A percentile compares a stretch with the other conserved stretches of the same genome.
Conservation (phyloP, 2,113 vertebrate species). For the Crotalus viridis region DNA sequence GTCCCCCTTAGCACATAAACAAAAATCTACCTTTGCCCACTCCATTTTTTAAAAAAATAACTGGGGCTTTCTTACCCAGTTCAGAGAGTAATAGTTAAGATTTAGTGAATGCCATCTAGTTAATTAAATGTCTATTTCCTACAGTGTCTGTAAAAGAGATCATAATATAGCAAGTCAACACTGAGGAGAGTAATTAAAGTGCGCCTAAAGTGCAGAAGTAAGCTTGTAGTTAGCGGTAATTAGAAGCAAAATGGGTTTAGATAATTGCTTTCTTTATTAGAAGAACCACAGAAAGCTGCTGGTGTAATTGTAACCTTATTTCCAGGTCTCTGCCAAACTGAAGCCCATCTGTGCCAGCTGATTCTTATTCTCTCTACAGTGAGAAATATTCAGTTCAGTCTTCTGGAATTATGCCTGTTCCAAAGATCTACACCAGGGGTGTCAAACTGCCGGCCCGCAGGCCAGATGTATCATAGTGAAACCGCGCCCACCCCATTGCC, state of each 20-base stretch:
- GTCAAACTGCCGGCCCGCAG: neutral
- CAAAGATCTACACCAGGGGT: neutral
- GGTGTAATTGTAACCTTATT: conserved; percentile 61
- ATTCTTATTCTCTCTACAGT: neutral
- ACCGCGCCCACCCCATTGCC: no score
- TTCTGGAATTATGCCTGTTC: conserved; percentile 17
- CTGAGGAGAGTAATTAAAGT: conserved; percentile 71
- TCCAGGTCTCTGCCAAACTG: conserved; percentile 51
- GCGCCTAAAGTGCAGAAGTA: conserved; percentile 66
- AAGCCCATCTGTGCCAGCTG: conserved; percentile 37
- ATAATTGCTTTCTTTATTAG: conserved; percentile 66
- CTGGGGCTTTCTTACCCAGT: conserved; percentile 58
- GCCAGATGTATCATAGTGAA: no score
- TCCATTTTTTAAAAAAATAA: neutral
- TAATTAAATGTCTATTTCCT: conserved; percentile 76
- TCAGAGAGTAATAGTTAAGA: conserved; percentile 63
- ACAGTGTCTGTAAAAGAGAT: conserved; percentile 57
- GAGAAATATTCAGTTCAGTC: conserved; percentile 13
- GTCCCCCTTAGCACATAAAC: neutral
- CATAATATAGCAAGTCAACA: conserved; percentile 72
- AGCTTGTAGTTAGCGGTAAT: conserved; percentile 70
- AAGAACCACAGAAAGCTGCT: conserved; percentile 55
- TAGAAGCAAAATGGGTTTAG: conserved; percentile 72
- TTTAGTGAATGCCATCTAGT: conserved; percentile 74
- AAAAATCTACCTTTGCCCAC: neutral